These are phyloP conservation scores for Bombycilla garrulus DNA, from an alignment of 2,113 vertebrate species.

Conservation along the genomic window DNA sequence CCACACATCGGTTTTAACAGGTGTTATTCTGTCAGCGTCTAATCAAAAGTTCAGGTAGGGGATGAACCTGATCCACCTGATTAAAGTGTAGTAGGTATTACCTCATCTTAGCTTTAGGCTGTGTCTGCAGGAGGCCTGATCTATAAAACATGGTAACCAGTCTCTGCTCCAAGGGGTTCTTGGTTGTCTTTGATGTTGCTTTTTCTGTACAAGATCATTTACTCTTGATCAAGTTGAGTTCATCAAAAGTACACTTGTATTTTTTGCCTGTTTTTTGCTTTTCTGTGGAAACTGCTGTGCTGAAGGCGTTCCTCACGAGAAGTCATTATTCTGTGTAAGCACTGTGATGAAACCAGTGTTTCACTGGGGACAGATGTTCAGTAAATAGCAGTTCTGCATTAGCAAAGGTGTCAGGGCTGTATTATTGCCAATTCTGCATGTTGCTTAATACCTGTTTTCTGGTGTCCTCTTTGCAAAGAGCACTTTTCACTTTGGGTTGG, in stretches of 20 bases:
- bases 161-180: not conserved
- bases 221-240: not conserved
- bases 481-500: not conserved
- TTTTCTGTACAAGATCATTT: not conserved
- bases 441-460: not conserved
- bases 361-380: not conserved
- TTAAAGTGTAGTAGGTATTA: not conserved
- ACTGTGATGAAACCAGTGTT: not conserved
- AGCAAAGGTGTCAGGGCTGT: not conserved
- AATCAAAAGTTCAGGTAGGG: conserved; percentile 67
- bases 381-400: not conserved
- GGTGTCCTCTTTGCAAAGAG: not conserved
- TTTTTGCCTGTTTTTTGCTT: not conserved
- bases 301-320: not conserved
- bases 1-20: conserved; percentile 29
- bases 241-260: not conserved
- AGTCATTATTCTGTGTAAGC: not conserved
- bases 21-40: conserved; percentile 53
- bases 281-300: not conserved
- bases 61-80: not conserved
- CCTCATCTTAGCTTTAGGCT: conserved; percentile 40
- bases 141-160: not conserved
- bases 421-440: not conserved
- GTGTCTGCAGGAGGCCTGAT: not conserved
- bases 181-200: not conserved